A percentile compares a stretch with the other conserved stretches of the same genome.
phyloP scores from a whole-genome alignment of 2,888 invertebrate genomes.

The Diloba caeruleocephala region DNA sequence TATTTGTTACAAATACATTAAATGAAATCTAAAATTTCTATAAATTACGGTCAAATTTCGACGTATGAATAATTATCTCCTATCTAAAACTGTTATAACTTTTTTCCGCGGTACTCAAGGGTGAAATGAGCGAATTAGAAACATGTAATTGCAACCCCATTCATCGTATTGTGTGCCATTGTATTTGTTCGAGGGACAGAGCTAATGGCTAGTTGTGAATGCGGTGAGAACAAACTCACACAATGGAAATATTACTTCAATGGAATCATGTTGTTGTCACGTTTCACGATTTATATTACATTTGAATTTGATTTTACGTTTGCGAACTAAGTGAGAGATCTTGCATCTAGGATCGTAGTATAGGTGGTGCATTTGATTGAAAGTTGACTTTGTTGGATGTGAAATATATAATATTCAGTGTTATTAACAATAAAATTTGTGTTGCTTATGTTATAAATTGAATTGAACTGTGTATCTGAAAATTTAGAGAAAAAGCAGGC shows the following conservation, averaged over 20 bases:
- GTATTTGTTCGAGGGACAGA: constrained; percentile 40
- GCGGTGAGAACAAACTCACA: constrained; percentile 60
- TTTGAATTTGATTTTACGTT: constrained; percentile 57
- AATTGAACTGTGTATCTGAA: too few species aligned
- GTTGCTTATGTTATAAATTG: too few species aligned
- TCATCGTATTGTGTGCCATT: constrained; percentile 46
- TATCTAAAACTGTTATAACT: constrained; percentile 23
- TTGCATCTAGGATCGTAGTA: too few species aligned
- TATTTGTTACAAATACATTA: too few species aligned
- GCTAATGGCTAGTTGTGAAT: constrained; percentile 55
- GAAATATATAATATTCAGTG: too few species aligned
- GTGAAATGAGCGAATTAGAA: constrained; percentile 53
- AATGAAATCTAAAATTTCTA: too few species aligned
- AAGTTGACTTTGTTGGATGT: too few species aligned
- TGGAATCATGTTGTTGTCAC: constrained; percentile 59
- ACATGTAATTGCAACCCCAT: constrained; percentile 58
- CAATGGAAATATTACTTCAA: constrained; percentile 56
- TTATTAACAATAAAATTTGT: too few species aligned
- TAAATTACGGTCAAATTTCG: too few species aligned
- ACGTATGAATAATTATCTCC: constrained; percentile 29
- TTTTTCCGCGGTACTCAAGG: constrained; percentile 39
- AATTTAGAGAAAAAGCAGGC: too few species aligned
- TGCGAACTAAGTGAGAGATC: neutral
- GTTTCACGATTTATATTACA: constrained; percentile 63
- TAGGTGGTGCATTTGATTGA: too few species aligned